These are phyloP conservation scores for Nyctibius grandis DNA, from an alignment of 2,797 vertebrate genomes.

Conservation along the genomic window DNA sequence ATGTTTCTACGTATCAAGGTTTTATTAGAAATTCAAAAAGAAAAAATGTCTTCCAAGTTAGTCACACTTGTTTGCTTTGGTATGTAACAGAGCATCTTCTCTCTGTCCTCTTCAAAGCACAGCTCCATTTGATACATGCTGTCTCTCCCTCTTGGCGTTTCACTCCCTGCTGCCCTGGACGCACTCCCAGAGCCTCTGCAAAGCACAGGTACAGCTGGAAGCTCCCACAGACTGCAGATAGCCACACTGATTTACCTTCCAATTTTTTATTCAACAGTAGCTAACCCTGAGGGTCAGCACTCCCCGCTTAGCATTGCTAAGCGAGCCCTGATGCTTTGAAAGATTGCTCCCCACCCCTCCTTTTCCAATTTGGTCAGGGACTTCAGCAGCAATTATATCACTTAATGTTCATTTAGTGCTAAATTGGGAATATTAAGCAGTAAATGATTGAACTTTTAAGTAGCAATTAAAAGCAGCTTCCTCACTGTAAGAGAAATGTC, in stretches of 20 bases:
- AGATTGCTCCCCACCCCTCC: neutral
- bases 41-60: neutral
- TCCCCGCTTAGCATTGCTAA: neutral
- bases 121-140: neutral
- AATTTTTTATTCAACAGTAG: neutral
- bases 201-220: neutral
- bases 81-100: neutral
- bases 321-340: neutral
- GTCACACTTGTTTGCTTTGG: neutral
- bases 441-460: conserved; percentile 17
- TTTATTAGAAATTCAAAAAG: neutral
- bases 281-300: neutral
- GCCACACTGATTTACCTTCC: neutral
- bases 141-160: neutral
- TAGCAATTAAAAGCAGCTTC: neutral
- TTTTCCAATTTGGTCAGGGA: neutral
- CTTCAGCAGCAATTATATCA: neutral
- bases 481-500: neutral
- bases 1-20: neutral
- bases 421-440: neutral
- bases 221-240: neutral
- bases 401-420: conserved; percentile 14
- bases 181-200: neutral
- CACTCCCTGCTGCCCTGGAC: neutral
- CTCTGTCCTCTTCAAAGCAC: neutral